Conservation (phyloP, 2,888 invertebrate genomes). For the Aphodius granarius region DNA sequence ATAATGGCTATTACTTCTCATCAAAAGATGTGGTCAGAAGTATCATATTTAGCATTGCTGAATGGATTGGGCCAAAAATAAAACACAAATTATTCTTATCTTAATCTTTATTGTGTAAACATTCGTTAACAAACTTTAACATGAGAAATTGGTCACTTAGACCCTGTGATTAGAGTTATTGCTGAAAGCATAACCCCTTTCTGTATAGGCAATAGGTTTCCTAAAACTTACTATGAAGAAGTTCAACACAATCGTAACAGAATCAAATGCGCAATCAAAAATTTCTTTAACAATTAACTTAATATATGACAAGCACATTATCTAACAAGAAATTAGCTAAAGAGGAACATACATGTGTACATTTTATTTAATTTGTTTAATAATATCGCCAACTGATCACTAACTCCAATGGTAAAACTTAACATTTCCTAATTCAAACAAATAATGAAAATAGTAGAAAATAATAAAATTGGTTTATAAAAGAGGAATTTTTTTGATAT, state of each 20-base stretch:
- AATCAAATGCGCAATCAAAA: no score
- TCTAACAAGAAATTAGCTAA: no score
- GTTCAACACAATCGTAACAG: no score
- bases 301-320: no score
- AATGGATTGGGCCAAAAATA: background rate
- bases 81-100: background rate
- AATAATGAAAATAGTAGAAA: background rate
- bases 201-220: background rate
- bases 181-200: background rate
- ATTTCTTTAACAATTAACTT: no score
- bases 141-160: background rate
- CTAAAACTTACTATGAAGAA: background rate
- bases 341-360: no score
- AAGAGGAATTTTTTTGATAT: background rate
- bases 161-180: background rate
- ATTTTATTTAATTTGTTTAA: no score
- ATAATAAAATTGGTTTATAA: background rate
- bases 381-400: background rate
- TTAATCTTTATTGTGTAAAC: background rate
- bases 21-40: no score
- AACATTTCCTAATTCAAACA: background rate
- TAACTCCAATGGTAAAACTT: background rate
- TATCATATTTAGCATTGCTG: no score
- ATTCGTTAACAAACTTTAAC: background rate
- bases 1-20: no score